Evolutionary conservation across 2,113 vertebrate genomes (phyloP).

Genomic region (Indri indri): DNA sequence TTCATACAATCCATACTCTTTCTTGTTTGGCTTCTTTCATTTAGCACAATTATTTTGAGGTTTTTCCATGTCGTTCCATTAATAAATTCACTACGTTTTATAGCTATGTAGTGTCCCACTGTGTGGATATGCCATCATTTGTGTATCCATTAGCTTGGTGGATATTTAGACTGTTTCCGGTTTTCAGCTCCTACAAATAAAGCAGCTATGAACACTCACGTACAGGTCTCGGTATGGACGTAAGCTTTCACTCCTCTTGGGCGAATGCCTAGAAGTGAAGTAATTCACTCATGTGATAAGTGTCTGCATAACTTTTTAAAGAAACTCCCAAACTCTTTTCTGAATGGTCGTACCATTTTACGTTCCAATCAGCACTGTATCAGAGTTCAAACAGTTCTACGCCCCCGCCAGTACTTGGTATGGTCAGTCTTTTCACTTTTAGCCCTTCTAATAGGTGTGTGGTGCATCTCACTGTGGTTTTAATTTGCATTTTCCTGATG

Average conservation of each 20-base stretch:
- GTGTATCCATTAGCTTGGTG: neutral
- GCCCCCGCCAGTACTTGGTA: accelerated
- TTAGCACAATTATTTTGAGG: neutral
- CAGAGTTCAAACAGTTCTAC: too few relatives aligned
- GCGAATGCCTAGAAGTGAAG: neutral
- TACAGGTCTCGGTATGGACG: neutral
- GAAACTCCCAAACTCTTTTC: neutral
- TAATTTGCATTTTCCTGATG: neutral
- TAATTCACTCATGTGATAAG: neutral
- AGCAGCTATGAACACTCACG: accelerated
- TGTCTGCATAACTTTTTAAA: neutral
- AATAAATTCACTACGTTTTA: neutral
- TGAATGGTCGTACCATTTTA: neutral
- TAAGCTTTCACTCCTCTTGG: neutral
- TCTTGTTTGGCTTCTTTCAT: neutral
- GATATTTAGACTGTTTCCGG: neutral
- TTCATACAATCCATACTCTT: too few relatives aligned
- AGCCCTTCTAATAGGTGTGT: neutral
- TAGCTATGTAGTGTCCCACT: accelerated
- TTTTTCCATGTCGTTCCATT: accelerated
- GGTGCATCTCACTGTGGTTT: neutral
- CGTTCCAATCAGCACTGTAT: too few relatives aligned
- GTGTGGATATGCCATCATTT: neutral
- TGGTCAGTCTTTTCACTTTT: neutral
- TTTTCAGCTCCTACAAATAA: neutral